These are phyloP conservation scores for Leontopithecus rosalia DNA, from an alignment of 2,797 vertebrate genomes.

Conservation along the genomic window DNA sequence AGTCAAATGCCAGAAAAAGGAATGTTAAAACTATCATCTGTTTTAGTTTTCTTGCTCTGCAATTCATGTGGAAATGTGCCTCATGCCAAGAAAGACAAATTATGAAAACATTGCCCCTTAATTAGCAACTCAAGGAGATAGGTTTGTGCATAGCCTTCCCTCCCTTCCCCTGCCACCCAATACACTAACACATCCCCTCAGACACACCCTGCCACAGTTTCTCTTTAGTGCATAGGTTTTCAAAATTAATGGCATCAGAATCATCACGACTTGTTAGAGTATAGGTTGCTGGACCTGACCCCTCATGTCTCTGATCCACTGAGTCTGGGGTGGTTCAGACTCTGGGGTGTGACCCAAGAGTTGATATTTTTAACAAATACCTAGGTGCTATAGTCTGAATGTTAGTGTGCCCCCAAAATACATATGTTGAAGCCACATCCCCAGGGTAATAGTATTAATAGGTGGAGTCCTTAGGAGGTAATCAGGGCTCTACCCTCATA, in stretches of 20 bases:
- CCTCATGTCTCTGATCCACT: neutral
- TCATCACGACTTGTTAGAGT: neutral
- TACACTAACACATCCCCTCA: neutral
- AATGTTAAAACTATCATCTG: neutral
- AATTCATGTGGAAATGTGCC: neutral
- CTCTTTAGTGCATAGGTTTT: neutral
- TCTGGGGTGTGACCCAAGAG: neutral
- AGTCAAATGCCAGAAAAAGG: neutral
- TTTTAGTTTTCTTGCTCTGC: conserved; percentile 3
- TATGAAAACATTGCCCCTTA: neutral
- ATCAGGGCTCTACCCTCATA: neutral
- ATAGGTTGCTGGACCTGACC: neutral
- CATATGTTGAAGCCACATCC: neutral
- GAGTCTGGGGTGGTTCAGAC: neutral
- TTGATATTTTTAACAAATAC: neutral
- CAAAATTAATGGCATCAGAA: neutral
- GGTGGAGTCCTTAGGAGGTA: neutral
- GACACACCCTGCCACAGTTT: neutral
- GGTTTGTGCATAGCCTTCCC: neutral
- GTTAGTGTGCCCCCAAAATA: neutral
- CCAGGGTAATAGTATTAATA: neutral
- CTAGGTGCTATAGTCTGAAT: neutral
- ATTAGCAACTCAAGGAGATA: neutral
- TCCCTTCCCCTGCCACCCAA: neutral
- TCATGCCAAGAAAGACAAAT: neutral